Evolutionary conservation across 2,888 invertebrate species (phyloP), one percentile per base, ranked within the genome.

Genomic region (Phalangium opilio): DNA sequence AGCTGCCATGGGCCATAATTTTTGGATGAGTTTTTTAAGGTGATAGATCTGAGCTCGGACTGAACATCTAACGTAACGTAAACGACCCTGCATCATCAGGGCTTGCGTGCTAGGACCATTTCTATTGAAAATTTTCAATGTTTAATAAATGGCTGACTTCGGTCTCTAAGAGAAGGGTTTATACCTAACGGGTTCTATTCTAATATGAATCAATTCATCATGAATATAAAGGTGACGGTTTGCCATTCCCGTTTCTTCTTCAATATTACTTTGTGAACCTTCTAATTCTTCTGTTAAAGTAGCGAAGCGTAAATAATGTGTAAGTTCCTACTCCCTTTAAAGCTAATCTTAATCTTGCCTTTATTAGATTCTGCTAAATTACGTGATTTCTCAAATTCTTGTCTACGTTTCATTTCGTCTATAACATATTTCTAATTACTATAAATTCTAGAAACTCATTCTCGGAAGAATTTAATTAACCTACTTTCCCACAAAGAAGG

Each of bases 401-500:
- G 50, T 20, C 50, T 38, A 21, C 50, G 44, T 38, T 52, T 52
- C 50, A 52, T 50, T 44, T 52, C 52, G 50, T 48, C 52, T 52
- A 27, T 2, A 41, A 41, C 8, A 2, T n/a, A 27, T 27, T 27
- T n/a, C n/a, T 7, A 36, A 11, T 36, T 36, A 7, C 12, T n/a
- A 17, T 15, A 4, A 4, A n/a, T 36, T 10, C 38, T 2, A 5
- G 15, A 36, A 36, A 12, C 12, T 17, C 8, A 17, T 36, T 36
- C 38, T 36, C n/a, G n/a, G 34, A 17, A n/a, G 12, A 42, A 42
- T 5, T 19, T n/a, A 2, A 5, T 27, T 33, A 50, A 66, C 75
- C 69, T 69, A 77, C 79, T 75, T 70, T 86, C 80, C 66, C 87
- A 91, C 14, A 93, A 72, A n/a, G 86, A 87, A 44, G 93, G 93